Conservation (phyloP, 2,113 vertebrate genomes). For the Neolamprologus devosi region DNA sequence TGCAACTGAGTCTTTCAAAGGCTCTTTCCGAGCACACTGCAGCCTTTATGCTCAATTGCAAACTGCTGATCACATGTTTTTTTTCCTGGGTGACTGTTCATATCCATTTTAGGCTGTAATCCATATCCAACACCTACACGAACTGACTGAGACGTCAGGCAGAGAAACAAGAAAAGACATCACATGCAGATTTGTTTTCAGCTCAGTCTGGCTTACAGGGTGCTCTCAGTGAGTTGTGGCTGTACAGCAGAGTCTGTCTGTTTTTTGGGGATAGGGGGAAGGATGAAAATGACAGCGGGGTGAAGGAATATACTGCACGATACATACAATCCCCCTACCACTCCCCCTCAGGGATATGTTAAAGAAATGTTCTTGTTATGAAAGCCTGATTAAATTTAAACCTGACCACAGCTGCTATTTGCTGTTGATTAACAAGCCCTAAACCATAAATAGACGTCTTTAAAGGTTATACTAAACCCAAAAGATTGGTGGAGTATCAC, state of each 20-base stretch:
- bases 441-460: neutral
- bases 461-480: neutral
- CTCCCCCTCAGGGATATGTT: neutral
- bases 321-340: neutral
- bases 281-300: neutral
- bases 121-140: neutral
- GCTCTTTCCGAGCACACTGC: neutral
- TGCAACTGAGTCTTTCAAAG: neutral
- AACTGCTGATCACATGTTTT: slow-evolving; percentile 28
- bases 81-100: neutral
- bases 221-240: neutral
- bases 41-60: neutral
- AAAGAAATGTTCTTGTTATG: neutral
- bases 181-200: neutral
- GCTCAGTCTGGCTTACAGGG: neutral
- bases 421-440: neutral
- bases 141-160: neutral
- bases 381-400: neutral
- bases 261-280: neutral
- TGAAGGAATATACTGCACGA: neutral
- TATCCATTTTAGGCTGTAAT: neutral
- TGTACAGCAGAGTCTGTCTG: neutral
- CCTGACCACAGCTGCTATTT: neutral
- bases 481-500: neutral
- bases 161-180: neutral